Evolutionary conservation across 1,140 invertebrate species (phyloP), one percentile per base, ranked within the genome.

Genomic region (Habropoda laboriosa): DNA sequence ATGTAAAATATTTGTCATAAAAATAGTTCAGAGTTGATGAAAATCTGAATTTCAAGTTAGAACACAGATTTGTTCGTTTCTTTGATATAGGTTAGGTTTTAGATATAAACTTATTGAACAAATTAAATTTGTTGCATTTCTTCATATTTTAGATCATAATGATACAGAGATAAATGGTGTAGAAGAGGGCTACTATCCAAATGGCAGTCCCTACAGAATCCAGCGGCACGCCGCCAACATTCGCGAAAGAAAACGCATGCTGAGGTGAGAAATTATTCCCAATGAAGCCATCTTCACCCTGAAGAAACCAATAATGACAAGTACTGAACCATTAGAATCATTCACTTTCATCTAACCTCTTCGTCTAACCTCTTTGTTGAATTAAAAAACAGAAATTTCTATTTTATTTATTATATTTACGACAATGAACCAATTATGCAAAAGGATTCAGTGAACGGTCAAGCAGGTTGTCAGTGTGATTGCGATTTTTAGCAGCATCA

Each of bases 161-260:
- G 92, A 93, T 61, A 86, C 89, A 30, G 91, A 93, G 2, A 90
- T 92, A 64, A 93, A 92, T 5, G 92, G 91, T 7, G 89, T 92
- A 87, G 92, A 94, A 87, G 94, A 94, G 75, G 93, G 94, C 68
- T 95, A 95, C 77, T 93, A 93, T 70, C 90, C 92, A 40, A 94
- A 94, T 18, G 96, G 96, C 0, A 96, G 96, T 8, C 97, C 96
- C 1, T 98, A 98, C 92, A 94, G 97, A 86, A 96, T 97, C 57
- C 97, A 98, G 90, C 94, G 97, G 76, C 97, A 98, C 84, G 97
- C 97, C 3, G 98, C 98, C 49, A 99, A 98, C 93, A 97, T 99
- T 66, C 94, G 98, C 53, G 98, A 99, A 94, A 94, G 98, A 87
- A 98, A 98, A 94, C 95, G 98, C 88, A 99, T 99, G 97, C 96